Conservation (phyloP, 2,888 invertebrate genomes). For the Palloptera scutellata region DNA sequence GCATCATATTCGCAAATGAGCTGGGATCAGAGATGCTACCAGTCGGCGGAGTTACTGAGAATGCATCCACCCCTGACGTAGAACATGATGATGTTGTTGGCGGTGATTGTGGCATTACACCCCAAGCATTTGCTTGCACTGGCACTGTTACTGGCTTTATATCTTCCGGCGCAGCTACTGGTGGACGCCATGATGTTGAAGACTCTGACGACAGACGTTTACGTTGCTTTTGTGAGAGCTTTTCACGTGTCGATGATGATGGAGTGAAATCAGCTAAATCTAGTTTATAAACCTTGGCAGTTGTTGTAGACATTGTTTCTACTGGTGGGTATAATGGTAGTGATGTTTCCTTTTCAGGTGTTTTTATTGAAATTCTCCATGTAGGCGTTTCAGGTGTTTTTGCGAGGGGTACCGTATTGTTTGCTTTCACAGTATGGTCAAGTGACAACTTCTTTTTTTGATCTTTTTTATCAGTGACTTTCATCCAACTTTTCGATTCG, state of each 20-base stretch:
- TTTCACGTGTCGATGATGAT: slow-evolving; percentile 53
- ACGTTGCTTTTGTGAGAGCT: slow-evolving; percentile 69
- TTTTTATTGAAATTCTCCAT: slow-evolving; percentile 13
- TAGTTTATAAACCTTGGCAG: slow-evolving; percentile 47
- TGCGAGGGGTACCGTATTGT: slow-evolving; percentile 63
- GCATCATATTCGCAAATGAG: slow-evolving; percentile 60
- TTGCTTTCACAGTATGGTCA: slow-evolving; percentile 43
- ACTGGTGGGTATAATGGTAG: slow-evolving; percentile 9
- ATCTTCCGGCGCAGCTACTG: slow-evolving; percentile 28
- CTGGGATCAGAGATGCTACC: slow-evolving; percentile 52
- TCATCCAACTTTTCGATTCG: slow-evolving; percentile 56
- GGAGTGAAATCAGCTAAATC: slow-evolving; percentile 57
- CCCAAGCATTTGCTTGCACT: slow-evolving; percentile 55
- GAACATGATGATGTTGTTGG: slow-evolving; percentile 19
- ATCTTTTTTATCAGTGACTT: slow-evolving; percentile 64
- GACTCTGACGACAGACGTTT: slow-evolving; percentile 66
- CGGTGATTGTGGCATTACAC: slow-evolving; percentile 40
- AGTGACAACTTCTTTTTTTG: slow-evolving; percentile 59
- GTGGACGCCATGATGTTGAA: slow-evolving; percentile 45
- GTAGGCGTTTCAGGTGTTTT: slow-evolving; percentile 19
- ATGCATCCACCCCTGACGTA: neutral
- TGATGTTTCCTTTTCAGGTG: slow-evolving; percentile 39
- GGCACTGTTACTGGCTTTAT: slow-evolving; percentile 44
- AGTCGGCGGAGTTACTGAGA: slow-evolving; percentile 40
- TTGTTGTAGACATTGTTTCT: slow-evolving; percentile 29